Evolutionary conservation across 1,140 invertebrate genomes (phyloP).

Genomic region (Zaprionus gabonicus): DNA sequence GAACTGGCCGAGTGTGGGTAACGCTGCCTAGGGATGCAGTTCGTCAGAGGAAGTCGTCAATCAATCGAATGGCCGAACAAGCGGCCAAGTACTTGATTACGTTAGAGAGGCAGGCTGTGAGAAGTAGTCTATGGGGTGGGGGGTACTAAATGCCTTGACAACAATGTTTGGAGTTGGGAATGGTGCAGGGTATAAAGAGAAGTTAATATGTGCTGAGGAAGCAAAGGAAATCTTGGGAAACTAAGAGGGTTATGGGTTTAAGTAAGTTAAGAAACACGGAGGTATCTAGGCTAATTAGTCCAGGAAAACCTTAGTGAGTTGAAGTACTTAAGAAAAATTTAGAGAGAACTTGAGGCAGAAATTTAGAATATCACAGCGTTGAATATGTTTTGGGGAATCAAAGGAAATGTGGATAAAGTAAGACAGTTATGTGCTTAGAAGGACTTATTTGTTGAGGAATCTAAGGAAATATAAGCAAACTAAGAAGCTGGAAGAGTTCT

Average conservation of each 20-base stretch:
- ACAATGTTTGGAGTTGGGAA: not conserved
- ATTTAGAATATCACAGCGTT: too few relatives aligned
- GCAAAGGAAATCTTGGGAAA: not conserved
- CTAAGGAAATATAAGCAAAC: not conserved
- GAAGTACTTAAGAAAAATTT: too few relatives aligned
- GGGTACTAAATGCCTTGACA: not conserved
- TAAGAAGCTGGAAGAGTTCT: too few relatives aligned
- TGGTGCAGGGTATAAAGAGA: not conserved
- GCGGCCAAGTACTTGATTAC: not conserved
- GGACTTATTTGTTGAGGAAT: not conserved
- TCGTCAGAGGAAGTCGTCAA: constrained; percentile 65
- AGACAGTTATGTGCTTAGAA: too few relatives aligned
- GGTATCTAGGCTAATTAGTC: too few relatives aligned
- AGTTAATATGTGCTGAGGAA: not conserved
- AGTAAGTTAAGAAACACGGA: too few relatives aligned
- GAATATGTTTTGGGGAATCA: too few relatives aligned
- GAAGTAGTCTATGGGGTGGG: not conserved
- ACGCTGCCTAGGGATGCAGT: constrained; percentile 21
- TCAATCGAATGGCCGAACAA: constrained; percentile 51
- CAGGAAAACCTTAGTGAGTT: too few relatives aligned
- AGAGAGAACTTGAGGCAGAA: too few relatives aligned
- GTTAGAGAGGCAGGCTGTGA: not conserved
- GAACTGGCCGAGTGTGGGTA: constrained; percentile 24
- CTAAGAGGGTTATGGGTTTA: too few relatives aligned
- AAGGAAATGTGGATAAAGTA: not conserved